These are phyloP conservation scores for Arctopsyche grandis DNA, from an alignment of 1,140 invertebrate species.

Conservation along the genomic window DNA sequence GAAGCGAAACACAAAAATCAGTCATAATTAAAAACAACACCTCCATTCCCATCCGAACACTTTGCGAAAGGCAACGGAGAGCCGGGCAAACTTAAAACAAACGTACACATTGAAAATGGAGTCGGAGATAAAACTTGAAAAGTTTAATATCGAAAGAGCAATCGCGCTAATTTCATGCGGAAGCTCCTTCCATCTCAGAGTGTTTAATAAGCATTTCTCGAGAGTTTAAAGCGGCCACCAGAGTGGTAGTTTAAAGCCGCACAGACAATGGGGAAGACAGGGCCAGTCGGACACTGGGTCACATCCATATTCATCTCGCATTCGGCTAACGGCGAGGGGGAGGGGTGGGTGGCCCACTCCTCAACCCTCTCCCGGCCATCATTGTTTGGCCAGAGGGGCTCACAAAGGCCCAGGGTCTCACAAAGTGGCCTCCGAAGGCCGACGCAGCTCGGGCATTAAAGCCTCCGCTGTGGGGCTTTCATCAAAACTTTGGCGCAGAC, in stretches of 20 bases:
- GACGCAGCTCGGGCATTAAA: constrained; percentile 1
- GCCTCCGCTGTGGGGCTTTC: constrained; percentile 1
- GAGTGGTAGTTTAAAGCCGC: neutral
- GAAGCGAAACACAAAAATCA: too few species aligned
- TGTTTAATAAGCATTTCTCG: neutral
- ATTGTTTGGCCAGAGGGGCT: neutral
- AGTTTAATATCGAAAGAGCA: neutral
- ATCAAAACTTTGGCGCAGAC: constrained; percentile 31
- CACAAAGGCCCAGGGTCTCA: constrained; percentile 25
- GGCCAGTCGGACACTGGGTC: constrained; percentile 34
- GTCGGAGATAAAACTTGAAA: neutral
- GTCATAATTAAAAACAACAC: too few species aligned
- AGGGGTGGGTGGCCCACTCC: neutral
- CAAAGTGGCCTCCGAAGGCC: constrained; percentile 30
- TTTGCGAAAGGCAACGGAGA: too few species aligned
- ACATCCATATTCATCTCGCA: constrained; percentile 42
- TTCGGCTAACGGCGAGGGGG: neutral
- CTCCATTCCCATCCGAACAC: too few species aligned
- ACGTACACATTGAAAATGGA: neutral
- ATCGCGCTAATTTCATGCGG: neutral
- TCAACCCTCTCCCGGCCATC: too few species aligned
- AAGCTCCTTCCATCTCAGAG: neutral
- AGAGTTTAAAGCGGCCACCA: neutral
- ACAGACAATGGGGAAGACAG: constrained; percentile 15
- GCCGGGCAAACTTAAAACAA: neutral